These are phyloP conservation scores for Natrix natrix DNA, from an alignment of 2,797 vertebrate genomes.

Conservation along the genomic window DNA sequence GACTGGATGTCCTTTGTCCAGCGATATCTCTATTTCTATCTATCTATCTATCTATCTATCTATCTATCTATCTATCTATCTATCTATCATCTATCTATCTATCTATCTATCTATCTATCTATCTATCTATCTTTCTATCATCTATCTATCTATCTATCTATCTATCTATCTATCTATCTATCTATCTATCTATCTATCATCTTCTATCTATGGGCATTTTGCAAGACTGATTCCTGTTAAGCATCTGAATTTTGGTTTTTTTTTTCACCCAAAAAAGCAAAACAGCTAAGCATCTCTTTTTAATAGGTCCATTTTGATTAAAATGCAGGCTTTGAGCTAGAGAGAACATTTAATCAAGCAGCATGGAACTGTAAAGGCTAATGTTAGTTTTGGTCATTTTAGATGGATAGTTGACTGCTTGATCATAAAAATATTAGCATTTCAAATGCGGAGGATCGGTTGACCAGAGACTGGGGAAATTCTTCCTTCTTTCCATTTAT, in stretches of 20 bases:
- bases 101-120: no score
- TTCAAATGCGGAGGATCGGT: not conserved
- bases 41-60: no score
- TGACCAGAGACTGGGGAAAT: not conserved
- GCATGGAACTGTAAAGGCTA: not conserved
- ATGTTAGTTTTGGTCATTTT: not conserved
- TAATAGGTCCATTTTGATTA: not conserved
- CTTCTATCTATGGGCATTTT: not conserved
- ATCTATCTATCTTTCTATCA: no score
- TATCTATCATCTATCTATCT: no score
- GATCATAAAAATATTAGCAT: not conserved
- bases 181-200: no score
- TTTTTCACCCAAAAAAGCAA: not conserved
- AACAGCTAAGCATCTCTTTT: not conserved
- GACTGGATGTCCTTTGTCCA: not conserved
- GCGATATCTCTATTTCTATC: no score
- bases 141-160: no score
- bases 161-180: no score
- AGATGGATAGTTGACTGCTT: not conserved
- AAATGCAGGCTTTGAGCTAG: not conserved
- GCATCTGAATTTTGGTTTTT: not conserved
- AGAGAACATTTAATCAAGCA: not conserved
- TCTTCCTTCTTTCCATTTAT: slow-evolving; percentile 59
- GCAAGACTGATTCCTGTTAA: not conserved
- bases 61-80: no score